Evolutionary conservation across 2,888 invertebrate species (phyloP).

Genomic region (Metopia argyrocephala): DNA sequence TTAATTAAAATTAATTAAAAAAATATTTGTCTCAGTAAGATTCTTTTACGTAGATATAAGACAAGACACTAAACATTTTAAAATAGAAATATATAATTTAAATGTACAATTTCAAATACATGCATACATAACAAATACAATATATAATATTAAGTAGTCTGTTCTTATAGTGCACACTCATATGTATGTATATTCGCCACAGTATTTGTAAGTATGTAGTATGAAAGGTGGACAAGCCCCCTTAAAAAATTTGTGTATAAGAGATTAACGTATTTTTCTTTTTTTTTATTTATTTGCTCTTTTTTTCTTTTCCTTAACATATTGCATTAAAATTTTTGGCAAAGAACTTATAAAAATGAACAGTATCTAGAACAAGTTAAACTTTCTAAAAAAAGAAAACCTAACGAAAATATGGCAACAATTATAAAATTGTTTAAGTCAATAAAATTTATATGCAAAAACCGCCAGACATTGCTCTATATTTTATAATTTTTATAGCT

Average conservation of each 20-base stretch:
- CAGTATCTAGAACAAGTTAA: not conserved
- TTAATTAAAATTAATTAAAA: not conserved
- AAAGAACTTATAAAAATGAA: not conserved
- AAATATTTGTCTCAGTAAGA: not conserved
- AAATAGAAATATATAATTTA: not conserved
- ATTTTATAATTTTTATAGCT: no score
- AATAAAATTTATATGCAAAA: no score
- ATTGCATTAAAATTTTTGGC: not conserved
- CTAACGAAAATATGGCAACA: no score
- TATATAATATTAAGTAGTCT: not conserved
- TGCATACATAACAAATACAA: no score
- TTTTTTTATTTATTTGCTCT: slow-evolving; percentile 33
- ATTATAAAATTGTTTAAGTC: no score
- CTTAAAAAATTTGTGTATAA: slow-evolving; percentile 33
- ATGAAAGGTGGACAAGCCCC: slow-evolving; percentile 57
- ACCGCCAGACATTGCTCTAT: no score
- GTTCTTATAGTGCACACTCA: not conserved
- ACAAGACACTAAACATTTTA: not conserved
- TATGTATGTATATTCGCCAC: not conserved
- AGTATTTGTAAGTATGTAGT: not conserved
- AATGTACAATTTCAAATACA: no score
- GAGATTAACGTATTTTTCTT: slow-evolving; percentile 32
- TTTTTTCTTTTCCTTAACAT: slow-evolving; percentile 1
- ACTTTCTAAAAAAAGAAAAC: no score
- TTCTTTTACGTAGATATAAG: not conserved